Evolutionary conservation across 2,888 invertebrate species (phyloP).

Genomic region (Silvanus unidentatus): DNA sequence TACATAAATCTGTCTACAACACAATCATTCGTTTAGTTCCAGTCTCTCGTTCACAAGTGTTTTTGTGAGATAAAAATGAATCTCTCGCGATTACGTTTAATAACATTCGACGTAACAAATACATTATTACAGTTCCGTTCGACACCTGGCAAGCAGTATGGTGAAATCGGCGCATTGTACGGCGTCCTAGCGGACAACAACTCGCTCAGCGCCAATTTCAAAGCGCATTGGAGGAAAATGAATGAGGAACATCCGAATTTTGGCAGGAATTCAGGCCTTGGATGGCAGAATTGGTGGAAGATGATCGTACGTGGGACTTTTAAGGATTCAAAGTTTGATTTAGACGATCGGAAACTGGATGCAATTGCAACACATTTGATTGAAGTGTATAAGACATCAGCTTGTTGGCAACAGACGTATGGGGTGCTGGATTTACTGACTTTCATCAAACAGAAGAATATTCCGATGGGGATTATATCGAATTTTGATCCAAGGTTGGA

Average conservation of each 20-base stretch:
- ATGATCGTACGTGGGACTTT: conserved; percentile 62
- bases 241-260: conserved; percentile 72
- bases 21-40: too few relatives aligned
- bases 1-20: too few relatives aligned
- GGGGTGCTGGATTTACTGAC: conserved; percentile 62
- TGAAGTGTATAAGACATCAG: conserved; percentile 62
- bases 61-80: conserved; percentile 37
- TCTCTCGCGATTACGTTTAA: conserved; percentile 52
- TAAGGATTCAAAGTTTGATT: conserved; percentile 46
- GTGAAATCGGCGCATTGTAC: conserved; percentile 62
- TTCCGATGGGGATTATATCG: conserved; percentile 71
- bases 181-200: conserved; percentile 60
- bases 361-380: conserved; percentile 58
- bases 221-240: conserved; percentile 59
- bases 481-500: conserved; percentile 82
- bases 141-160: conserved; percentile 72
- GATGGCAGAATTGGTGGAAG: conserved; percentile 82
- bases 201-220: conserved; percentile 57
- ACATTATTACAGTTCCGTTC: conserved; percentile 69
- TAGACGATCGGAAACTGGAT: conserved; percentile 44
- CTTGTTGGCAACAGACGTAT: conserved; percentile 67
- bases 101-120: conserved; percentile 87
- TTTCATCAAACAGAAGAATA: conserved; percentile 47
- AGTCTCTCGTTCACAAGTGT: too few relatives aligned
- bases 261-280: conserved; percentile 61